phyloP scores from a whole-genome alignment of 2,797 vertebrate genomes.

The Ara ararauna region DNA sequence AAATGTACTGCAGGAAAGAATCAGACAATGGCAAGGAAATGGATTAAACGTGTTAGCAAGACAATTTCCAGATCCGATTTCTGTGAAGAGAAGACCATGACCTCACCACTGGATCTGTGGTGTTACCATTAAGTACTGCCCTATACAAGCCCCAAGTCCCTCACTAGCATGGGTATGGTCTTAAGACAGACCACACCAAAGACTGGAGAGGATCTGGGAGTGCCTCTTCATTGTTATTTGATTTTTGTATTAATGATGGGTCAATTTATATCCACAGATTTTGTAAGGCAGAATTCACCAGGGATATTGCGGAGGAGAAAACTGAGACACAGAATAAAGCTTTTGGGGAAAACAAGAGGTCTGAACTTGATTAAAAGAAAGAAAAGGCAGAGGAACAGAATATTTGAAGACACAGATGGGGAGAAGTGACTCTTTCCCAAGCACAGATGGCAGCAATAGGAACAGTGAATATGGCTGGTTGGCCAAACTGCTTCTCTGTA shows the following conservation, averaged over 20 bases:
- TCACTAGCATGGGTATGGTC: neutral
- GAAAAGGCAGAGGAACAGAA: slow-evolving; percentile 1
- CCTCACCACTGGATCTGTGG: slow-evolving; percentile 39
- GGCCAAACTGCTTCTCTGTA: neutral
- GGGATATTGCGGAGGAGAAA: slow-evolving; percentile 42
- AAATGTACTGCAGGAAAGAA: slow-evolving; percentile 67
- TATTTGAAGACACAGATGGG: slow-evolving; percentile 23
- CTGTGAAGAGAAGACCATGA: slow-evolving; percentile 57
- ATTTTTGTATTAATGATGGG: slow-evolving; percentile 40
- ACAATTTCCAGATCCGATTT: slow-evolving; percentile 62
- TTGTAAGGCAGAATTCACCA: slow-evolving; percentile 59
- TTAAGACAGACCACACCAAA: slow-evolving; percentile 51
- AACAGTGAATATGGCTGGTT: neutral
- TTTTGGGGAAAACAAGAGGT: slow-evolving; percentile 42
- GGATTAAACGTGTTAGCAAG: slow-evolving; percentile 63
- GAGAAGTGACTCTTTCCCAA: neutral
- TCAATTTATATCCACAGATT: slow-evolving; percentile 48
- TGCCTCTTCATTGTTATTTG: slow-evolving; percentile 58
- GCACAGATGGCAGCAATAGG: slow-evolving; percentile 27
- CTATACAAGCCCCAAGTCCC: neutral
- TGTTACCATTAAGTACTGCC: slow-evolving; percentile 22
- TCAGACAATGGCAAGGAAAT: slow-evolving; percentile 71
- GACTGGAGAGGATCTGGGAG: slow-evolving; percentile 45
- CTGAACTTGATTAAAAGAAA: slow-evolving; percentile 54
- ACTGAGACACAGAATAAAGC: slow-evolving; percentile 41